Conservation (phyloP, 2,888 invertebrate genomes). For the Globia sparganii region DNA sequence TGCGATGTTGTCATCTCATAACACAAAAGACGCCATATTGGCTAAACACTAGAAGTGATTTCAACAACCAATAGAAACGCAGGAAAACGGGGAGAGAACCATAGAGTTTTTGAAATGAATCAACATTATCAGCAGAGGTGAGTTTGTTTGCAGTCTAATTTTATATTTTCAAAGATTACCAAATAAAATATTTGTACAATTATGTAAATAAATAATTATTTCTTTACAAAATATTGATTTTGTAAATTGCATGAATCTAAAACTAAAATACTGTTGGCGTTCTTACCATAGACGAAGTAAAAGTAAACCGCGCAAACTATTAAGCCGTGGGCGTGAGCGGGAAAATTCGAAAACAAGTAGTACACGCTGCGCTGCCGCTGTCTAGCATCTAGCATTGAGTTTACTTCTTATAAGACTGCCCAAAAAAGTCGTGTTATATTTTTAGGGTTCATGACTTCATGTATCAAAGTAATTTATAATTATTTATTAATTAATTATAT, state of each 20-base stretch:
- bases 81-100: slow-evolving; percentile 56
- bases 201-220: not conserved
- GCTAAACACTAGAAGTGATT: slow-evolving; percentile 79
- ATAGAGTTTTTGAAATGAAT: slow-evolving; percentile 61
- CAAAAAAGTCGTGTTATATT: not conserved
- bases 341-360: slow-evolving; percentile 23
- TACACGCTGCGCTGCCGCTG: too few relatives aligned
- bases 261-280: not conserved
- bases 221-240: not conserved
- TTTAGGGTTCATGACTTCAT: not conserved
- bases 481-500: too few relatives aligned
- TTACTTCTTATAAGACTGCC: not conserved
- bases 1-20: slow-evolving; percentile 91
- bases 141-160: not conserved
- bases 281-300: slow-evolving; percentile 30
- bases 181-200: not conserved
- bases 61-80: slow-evolving; percentile 57
- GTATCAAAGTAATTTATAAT: not conserved
- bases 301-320: slow-evolving; percentile 17
- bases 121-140: slow-evolving; percentile 31
- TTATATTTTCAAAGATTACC: not conserved
- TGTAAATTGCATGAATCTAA: too few relatives aligned
- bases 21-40: slow-evolving; percentile 90
- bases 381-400: too few relatives aligned
- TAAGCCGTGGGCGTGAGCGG: slow-evolving; percentile 14